Conservation (phyloP, 2,888 invertebrate genomes). For the Scaptomyza parva region DNA sequence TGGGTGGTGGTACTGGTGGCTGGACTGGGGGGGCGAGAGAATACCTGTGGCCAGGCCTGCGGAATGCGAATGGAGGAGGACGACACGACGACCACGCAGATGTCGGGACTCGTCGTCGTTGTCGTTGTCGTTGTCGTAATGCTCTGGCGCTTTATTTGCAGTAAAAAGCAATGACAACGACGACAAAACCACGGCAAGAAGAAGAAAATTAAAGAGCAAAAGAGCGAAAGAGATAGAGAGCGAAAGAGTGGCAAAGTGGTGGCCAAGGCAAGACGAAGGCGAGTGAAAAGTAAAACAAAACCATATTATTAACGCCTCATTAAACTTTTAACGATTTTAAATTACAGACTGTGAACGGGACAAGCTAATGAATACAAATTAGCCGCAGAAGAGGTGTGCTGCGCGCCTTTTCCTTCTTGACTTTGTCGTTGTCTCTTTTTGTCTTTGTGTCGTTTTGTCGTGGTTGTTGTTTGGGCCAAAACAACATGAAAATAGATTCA, state of each 20-base stretch:
- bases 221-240: slow-evolving; percentile 19
- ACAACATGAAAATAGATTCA: slow-evolving; percentile 21
- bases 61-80: slow-evolving; percentile 23
- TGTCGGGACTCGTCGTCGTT: slow-evolving; percentile 29
- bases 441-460: not conserved
- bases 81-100: slow-evolving; percentile 28
- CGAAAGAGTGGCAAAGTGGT: not conserved
- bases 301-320: slow-evolving; percentile 81
- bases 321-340: slow-evolving; percentile 82
- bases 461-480: slow-evolving; percentile 8
- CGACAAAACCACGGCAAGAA: slow-evolving; percentile 37
- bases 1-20: slow-evolving; percentile 31
- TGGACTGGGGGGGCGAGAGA: not conserved
- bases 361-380: slow-evolving; percentile 81
- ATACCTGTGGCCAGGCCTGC: slow-evolving; percentile 46
- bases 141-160: slow-evolving; percentile 72
- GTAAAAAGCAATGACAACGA: slow-evolving; percentile 76
- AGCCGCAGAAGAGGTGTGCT: slow-evolving; percentile 66
- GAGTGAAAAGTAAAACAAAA: slow-evolving; percentile 74
- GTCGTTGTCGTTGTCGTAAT: slow-evolving; percentile 56
- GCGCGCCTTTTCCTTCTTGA: slow-evolving; percentile 15
- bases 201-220: slow-evolving; percentile 52
- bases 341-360: slow-evolving; percentile 74
- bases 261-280: slow-evolving; percentile 14
- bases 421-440: slow-evolving; percentile 2